Conservation (phyloP, 2,888 invertebrate genomes). For the Drosophila infuscata region DNA sequence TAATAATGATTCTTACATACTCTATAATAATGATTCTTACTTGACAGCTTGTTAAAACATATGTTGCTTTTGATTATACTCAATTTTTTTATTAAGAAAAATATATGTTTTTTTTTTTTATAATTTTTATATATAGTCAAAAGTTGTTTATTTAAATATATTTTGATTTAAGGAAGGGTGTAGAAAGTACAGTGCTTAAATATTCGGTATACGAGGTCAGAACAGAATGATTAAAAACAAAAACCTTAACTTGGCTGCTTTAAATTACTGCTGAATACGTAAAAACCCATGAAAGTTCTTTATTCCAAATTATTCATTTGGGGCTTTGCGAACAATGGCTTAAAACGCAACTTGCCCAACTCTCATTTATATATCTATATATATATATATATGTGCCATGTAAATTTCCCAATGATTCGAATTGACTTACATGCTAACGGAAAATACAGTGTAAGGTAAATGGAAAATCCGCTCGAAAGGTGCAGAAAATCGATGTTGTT, state of each 20-base stretch:
- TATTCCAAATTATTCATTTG: constrained; percentile 37
- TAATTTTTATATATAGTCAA: no score
- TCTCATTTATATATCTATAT: constrained; percentile 7
- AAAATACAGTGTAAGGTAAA: constrained; percentile 43
- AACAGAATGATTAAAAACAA: constrained; percentile 5
- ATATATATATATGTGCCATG: constrained; percentile 22
- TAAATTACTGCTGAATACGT: constrained; percentile 51
- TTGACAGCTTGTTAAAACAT: not conserved
- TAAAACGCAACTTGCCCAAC: constrained; percentile 44
- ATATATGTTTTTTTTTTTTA: no score
- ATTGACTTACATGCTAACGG: constrained; percentile 48
- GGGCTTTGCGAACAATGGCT: constrained; percentile 33
- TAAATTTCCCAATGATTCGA: constrained; percentile 67
- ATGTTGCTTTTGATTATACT: no score
- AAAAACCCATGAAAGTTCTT: constrained; percentile 19
- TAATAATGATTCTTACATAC: constrained; percentile 1
- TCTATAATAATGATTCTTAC: not conserved
- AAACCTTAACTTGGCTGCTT: constrained; percentile 44
- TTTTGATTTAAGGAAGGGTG: not conserved
- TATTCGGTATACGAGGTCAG: no score
- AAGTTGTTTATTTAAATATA: not conserved
- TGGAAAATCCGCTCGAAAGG: constrained; percentile 44
- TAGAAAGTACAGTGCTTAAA: not conserved
- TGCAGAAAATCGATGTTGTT: constrained; percentile 64
- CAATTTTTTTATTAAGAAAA: no score